phyloP scores from a whole-genome alignment of 1,140 invertebrate genomes.

The Aphelenchoides avenae region DNA sequence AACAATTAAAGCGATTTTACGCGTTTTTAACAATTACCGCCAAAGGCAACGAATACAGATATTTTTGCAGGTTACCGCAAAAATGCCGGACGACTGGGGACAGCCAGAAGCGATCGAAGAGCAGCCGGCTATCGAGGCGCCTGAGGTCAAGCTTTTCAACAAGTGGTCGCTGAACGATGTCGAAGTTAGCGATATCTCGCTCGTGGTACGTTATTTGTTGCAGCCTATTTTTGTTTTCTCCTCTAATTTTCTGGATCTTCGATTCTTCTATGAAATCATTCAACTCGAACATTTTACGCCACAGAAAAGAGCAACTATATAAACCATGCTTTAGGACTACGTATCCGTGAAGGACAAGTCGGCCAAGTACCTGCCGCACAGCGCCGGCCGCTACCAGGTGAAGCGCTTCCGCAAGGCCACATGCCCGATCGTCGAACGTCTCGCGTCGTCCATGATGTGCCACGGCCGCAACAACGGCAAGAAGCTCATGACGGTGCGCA shows the following conservation, averaged over 20 bases:
- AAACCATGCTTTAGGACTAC: constrained; percentile 86
- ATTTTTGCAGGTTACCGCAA: too few species aligned
- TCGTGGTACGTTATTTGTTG: constrained; percentile 70
- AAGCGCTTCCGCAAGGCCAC: constrained; percentile 98
- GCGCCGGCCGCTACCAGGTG: constrained; percentile 92
- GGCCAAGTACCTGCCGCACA: constrained; percentile 96
- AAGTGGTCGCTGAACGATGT: constrained; percentile 98
- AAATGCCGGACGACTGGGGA: too few species aligned
- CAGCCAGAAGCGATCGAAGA: constrained; percentile 16
- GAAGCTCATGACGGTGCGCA: constrained; percentile 95
- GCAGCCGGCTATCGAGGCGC: constrained; percentile 38
- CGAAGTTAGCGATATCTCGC: constrained; percentile 91
- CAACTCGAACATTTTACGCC: constrained; percentile 1
- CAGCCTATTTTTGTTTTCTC: too few species aligned
- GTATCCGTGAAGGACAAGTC: constrained; percentile 90
- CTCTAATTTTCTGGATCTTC: too few species aligned
- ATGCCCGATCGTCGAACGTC: constrained; percentile 96
- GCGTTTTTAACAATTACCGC: too few species aligned
- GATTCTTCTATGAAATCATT: neutral
- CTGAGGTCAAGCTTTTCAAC: constrained; percentile 92
- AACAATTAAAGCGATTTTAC: too few species aligned
- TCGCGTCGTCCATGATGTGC: constrained; percentile 98
- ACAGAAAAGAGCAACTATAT: constrained; percentile 66
- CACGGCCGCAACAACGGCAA: constrained; percentile 99
- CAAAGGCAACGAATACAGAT: too few species aligned